Evolutionary conservation across 2,797 vertebrate genomes (phyloP), one percentile per base, ranked within the genome.

Genomic region (Yasuhikotakia modesta): DNA sequence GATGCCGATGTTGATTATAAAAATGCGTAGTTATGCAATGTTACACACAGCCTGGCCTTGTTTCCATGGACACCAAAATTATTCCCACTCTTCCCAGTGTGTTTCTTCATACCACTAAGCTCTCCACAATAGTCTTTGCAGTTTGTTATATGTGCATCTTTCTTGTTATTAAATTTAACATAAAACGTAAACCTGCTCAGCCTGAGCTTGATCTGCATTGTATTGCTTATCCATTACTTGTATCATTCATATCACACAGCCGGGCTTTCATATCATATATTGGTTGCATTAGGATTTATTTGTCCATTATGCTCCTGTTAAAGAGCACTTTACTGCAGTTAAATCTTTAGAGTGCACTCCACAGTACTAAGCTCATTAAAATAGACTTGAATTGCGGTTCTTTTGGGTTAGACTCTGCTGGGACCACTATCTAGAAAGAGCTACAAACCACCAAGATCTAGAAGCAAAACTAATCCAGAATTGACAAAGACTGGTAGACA

Each of bases 241-340:
- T 52, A 52, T 57, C 53, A 57, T 27, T 17, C 30, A 35, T 11
- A 61, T 61, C 48, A 50, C 17, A n/a, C 21, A n/a, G 17, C 16
- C 46, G 24, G 60, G 48, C 19, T 43, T 74, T 32, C 19, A 27
- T 74, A 64, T 73, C 48, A 5, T 13, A 30, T 52, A 10, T 73
- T 12, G 21, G 27, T n/a, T 53, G 21, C 60, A 43, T 65, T 65
- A 74, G 48, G 61, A 43, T 74, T 43, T 24, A 74, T 65, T 74
- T 74, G 30, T 32, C 32, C 72, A 74, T 65, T 55, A 55, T 13
- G 21, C 8, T n/a, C 19, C 64, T 10, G 16, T 65, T 74, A 35
- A 74, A 43, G 45, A 74, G 72, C 72, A 74, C 72, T 65, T 65
- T 53, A 14, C 30, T 13, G 45, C 17, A 14, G 60, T 65, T 65